These are phyloP conservation scores for Cephus sareptanus DNA, from an alignment of 2,888 invertebrate species.

Conservation along the genomic window DNA sequence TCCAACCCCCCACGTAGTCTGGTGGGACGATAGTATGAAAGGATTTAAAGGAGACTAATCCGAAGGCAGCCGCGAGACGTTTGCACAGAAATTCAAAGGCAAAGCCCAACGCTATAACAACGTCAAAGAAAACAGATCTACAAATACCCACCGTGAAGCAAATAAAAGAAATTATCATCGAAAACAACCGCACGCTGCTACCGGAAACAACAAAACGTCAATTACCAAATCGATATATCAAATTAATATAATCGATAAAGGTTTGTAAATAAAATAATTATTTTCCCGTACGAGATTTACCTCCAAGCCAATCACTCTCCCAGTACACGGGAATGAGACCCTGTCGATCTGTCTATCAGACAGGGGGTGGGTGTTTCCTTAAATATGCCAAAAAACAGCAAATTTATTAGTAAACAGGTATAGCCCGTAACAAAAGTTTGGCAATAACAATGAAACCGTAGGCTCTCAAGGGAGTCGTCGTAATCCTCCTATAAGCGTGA, in stretches of 20 bases:
- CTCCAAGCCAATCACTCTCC: too few species aligned
- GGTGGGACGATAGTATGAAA: background rate
- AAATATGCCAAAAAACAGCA: too few species aligned
- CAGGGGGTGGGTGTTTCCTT: too few species aligned
- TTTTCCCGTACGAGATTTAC: too few species aligned
- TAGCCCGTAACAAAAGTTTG: background rate
- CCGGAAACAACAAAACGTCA: background rate
- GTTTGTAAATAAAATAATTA: too few species aligned
- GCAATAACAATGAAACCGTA: background rate
- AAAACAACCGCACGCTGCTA: background rate
- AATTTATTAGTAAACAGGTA: background rate
- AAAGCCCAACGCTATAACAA: background rate
- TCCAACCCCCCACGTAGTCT: background rate
- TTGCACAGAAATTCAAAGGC: background rate
- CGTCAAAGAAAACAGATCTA: background rate
- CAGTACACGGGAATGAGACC: too few species aligned
- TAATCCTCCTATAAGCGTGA: background rate
- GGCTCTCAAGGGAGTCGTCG: too few species aligned
- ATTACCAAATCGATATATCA: too few species aligned
- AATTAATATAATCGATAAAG: too few species aligned
- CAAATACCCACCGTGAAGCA: too few species aligned
- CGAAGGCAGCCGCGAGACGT: background rate
- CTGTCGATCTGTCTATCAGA: too few species aligned
- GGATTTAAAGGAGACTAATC: background rate
- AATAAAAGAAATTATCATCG: too few species aligned